These are phyloP conservation scores for Mustela lutreola DNA, from an alignment of 2,113 vertebrate species.

Conservation along the genomic window DNA sequence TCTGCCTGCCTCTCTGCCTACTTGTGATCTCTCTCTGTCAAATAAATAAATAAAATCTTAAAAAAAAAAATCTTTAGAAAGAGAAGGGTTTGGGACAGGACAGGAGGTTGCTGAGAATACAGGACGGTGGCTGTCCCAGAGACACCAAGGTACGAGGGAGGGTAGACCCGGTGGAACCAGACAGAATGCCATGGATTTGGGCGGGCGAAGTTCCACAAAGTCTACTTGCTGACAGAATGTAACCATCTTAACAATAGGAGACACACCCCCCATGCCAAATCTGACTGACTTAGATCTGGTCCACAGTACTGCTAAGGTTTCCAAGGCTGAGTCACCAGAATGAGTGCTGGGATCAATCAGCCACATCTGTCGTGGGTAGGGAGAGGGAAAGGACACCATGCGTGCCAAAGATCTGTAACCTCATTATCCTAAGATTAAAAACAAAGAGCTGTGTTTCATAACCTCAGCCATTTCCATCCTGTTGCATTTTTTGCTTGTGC, in stretches of 20 bases:
- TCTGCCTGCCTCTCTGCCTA: no score
- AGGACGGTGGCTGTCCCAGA: not conserved
- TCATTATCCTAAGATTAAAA: not conserved
- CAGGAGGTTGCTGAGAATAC: not conserved
- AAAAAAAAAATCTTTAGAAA: not conserved
- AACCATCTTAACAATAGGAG: not conserved
- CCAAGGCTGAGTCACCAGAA: not conserved
- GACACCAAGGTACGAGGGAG: not conserved
- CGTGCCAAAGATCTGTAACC: not conserved
- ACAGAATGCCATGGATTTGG: not conserved
- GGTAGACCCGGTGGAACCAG: not conserved
- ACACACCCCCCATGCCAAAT: not conserved
- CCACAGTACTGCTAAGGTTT: not conserved
- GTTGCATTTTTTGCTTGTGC: not conserved
- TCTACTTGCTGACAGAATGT: not conserved
- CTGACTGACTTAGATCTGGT: not conserved
- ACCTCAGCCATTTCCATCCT: not conserved
- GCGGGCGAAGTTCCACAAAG: not conserved
- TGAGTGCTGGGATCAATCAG: not conserved
- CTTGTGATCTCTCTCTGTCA: no score
- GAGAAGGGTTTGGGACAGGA: not conserved
- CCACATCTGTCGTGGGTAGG: not conserved
- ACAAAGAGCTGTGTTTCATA: not conserved
- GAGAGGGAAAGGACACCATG: rapidly evolving
- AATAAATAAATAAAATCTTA: no score